Evolutionary conservation across 92 coral and sea anemone genomes (phyloP).

Genomic region (Phenganax stokvisi): DNA sequence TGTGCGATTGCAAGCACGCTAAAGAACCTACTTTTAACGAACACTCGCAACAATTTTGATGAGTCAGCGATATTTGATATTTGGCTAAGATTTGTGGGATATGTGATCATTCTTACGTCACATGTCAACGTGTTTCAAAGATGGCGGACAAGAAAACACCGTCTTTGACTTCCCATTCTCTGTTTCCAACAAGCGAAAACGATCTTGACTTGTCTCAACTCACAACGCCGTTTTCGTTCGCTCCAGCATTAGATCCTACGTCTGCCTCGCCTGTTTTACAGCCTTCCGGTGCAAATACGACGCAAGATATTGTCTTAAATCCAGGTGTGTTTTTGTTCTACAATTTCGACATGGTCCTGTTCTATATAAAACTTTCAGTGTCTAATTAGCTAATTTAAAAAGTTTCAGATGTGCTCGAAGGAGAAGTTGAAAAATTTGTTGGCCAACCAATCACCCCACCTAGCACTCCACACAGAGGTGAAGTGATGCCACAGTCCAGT

Average conservation of each 20-base stretch:
- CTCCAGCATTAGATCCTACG: constrained; percentile 37
- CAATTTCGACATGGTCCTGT: neutral
- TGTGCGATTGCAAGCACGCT: neutral
- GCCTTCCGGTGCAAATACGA: constrained; percentile 16
- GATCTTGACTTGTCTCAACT: constrained; percentile 25
- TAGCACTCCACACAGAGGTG: constrained; percentile 35
- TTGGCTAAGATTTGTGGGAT: constrained; percentile 11
- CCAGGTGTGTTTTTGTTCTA: constrained; percentile 17
- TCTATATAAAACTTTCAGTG: neutral
- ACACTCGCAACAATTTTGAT: neutral
- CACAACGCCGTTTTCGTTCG: constrained; percentile 21
- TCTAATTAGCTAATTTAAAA: neutral
- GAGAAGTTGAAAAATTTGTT: constrained; percentile 72
- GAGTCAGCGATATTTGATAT: constrained; percentile 22
- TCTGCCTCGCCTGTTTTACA: constrained; percentile 10
- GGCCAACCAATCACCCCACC: constrained; percentile 58
- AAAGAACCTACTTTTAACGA: neutral
- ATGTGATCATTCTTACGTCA: neutral
- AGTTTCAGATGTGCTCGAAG: constrained; percentile 48
- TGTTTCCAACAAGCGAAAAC: constrained; percentile 16
- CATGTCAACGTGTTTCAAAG: constrained; percentile 68
- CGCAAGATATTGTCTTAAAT: constrained; percentile 9
- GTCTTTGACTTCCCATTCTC: constrained; percentile 36
- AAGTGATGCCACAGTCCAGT: constrained; percentile 53
- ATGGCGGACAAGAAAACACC: constrained; percentile 86